A percentile compares a stretch with the other conserved stretches of the same genome.
phyloP scores from a whole-genome alignment of 2,113 vertebrate species.

The Cygnus atratus region DNA sequence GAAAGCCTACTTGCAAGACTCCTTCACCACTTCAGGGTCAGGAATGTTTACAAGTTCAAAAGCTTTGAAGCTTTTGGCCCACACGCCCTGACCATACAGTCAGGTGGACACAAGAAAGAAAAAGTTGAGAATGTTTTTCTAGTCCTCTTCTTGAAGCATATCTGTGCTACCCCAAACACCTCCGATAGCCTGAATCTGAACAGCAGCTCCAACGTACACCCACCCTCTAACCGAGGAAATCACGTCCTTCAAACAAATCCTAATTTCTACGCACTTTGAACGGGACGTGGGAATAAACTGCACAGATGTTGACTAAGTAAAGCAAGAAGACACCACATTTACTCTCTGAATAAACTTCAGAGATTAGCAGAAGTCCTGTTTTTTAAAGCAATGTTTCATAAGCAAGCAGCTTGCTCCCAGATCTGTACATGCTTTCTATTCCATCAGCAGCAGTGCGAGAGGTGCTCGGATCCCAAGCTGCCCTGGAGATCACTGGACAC shows the following conservation, averaged over 20 bases:
- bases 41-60: neutral
- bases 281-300: neutral
- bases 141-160: neutral
- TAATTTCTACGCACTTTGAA: too few species aligned
- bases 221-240: neutral
- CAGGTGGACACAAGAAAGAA: neutral
- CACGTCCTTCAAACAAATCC: neutral
- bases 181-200: neutral
- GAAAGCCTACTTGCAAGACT: neutral
- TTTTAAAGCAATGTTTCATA: rapidly evolving
- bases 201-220: rapidly evolving
- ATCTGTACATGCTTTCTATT: too few species aligned
- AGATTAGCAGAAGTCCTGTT: neutral
- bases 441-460: neutral
- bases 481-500: neutral
- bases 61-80: neutral
- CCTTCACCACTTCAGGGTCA: neutral
- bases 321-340: neutral
- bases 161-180: neutral
- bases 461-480: neutral
- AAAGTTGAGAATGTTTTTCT: neutral
- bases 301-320: neutral
- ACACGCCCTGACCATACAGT: neutral
- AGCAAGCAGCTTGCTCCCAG: neutral
- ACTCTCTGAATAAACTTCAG: neutral